Base-by-base conservation (phyloP, 2,113 vertebrate species). In the Myanophis thanlyinensis region DNA sequence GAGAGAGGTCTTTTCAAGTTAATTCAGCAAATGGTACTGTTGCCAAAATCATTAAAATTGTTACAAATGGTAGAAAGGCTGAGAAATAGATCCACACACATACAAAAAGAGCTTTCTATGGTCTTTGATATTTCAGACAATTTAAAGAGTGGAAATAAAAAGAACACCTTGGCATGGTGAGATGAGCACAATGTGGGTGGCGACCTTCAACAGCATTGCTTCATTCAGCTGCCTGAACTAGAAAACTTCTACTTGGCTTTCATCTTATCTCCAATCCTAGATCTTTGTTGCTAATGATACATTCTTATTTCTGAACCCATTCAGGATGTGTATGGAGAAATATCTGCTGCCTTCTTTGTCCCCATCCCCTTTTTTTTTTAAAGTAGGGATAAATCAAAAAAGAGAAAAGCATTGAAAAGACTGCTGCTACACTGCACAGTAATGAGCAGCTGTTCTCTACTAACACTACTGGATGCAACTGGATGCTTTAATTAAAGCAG, bases 371-470 rank as follows among this genome's bases (percentile, higher is more conserved):
- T 44, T 15, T n/a, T 48, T 35, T 44, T 53, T 52, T 23, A 54
- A 94, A 93, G 85, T 35, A 48, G 88, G 59, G 92, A 92, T 93
- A 93, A 90, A 90, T 94, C 80, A 96, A 95, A 96, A 95, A 95
- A 96, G 89, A 95, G 22, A 0, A 93, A 92, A 93, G 13, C 40
- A 92, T 62, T 90, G 91, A 95, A 96, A 93, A 87, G 92, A 62
- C 59, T 95, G 13, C 48, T 53, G 27, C 84, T 91, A n/a, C 20
- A 93, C 46, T 91, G 85, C 90, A 92, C 92, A n/a, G 52, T 94
- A 93, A 95, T 92, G 94, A 95, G 90, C 92, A 93, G 73, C 93
- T 90, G 56, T 30, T 92, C 46, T 95, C 52, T 94, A 49, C 85
- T 73, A 91, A 47, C 53, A 52, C 56, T 90, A 67, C 52, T 95